Base-by-base conservation (phyloP, 2,888 invertebrate genomes). In the Aspidiotus destructor region DNA sequence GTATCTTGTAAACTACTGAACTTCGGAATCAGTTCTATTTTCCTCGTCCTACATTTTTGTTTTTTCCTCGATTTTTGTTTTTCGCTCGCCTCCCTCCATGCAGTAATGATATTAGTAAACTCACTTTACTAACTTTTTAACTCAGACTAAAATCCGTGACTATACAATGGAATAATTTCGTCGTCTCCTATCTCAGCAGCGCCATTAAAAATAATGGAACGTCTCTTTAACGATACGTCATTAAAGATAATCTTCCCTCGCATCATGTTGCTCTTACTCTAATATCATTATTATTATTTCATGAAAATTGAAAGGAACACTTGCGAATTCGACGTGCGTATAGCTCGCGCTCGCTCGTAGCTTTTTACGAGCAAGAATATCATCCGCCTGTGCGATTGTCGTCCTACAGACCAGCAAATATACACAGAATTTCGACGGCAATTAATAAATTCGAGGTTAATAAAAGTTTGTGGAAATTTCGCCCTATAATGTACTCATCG, bases 131-230 rank as follows among this genome's bases (percentile, higher is more conserved):
- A 48, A 48, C 48, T 48, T 11, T n/a, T n/a, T 48, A 11, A n/a
- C n/a, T 48, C 48, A n/a, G n/a, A 48, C 48, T 11, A n/a, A 48
- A n/a, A 48, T 11, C n/a, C 60, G 17, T 52, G 52, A 62, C 62
- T 62, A 28, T 28, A 62, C 62, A 62, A 62, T 62, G 52, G 62
- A 48, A 62, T 62, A 62, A 62, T 62, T 62, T 62, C 53, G 40
- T 62, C 62, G 62, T 62, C 62, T 28, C 28, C 28, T 62, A 62
- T 28, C 48, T 62, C 62, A 62, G 52, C 62, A 52, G 52, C 62
- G 62, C 62, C 62, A 62, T 62, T 62, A 62, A 62, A 62, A 62
- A 62, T 62, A 62, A 62, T 62, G 62, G 62, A 40, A 62, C 62
- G 16, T 62, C 17, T 10, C 48, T 52, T 62, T 62, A 62, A 62